Evolutionary conservation across 1,140 invertebrate species (phyloP).

Genomic region (Sipha flava): DNA sequence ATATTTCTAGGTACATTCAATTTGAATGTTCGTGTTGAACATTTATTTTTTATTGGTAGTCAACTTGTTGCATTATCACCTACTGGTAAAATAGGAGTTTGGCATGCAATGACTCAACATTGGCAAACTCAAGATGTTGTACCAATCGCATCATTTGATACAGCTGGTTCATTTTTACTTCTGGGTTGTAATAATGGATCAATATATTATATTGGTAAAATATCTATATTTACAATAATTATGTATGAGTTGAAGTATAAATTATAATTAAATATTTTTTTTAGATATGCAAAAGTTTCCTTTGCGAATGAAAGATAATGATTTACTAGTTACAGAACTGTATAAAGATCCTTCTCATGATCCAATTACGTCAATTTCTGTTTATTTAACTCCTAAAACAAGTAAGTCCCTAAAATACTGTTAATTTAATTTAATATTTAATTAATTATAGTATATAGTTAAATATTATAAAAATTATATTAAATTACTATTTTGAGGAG

Average conservation of each 20-base stretch:
- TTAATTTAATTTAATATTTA: background rate
- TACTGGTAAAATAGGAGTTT: conserved; percentile 94
- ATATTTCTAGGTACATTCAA: conserved; percentile 66
- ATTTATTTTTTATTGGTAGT: conserved; percentile 94
- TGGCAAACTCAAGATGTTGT: conserved; percentile 96
- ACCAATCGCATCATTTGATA: conserved; percentile 89
- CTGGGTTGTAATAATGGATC: conserved; percentile 93
- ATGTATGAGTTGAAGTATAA: background rate
- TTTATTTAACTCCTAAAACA: conserved; percentile 95
- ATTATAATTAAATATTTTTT: conserved; percentile 40
- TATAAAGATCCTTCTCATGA: conserved; percentile 91
- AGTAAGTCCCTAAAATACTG: conserved; percentile 53
- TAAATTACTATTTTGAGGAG: no score
- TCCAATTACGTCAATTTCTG: conserved; percentile 95
- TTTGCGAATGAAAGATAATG: conserved; percentile 96
- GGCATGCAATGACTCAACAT: conserved; percentile 97
- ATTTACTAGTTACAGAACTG: conserved; percentile 90
- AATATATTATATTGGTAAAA: conserved; percentile 89
- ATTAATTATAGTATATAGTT: no score
- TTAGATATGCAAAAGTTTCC: conserved; percentile 99
- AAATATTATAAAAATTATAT: no score
- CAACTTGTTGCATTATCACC: conserved; percentile 89
- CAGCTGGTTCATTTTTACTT: conserved; percentile 87
- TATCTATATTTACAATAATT: background rate
- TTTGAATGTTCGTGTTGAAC: conserved; percentile 83